These are phyloP conservation scores for Fregetta grallaria DNA, from an alignment of 2,113 vertebrate genomes.

Conservation along the genomic window DNA sequence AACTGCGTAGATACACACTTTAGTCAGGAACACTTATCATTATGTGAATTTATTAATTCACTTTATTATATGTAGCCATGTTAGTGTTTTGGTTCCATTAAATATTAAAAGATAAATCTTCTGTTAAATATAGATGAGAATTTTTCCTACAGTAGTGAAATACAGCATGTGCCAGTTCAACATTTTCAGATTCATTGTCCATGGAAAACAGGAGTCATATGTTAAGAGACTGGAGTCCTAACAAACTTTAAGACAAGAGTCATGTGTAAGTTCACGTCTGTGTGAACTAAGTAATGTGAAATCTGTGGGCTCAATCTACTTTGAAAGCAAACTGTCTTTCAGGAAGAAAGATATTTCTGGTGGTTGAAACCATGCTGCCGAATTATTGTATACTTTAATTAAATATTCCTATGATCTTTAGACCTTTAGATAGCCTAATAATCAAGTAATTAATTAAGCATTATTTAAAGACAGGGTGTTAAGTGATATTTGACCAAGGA, in stretches of 20 bases:
- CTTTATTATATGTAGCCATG: not conserved
- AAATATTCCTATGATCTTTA: no score
- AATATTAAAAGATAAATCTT: not conserved
- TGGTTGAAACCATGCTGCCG: no score
- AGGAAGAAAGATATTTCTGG: not conserved
- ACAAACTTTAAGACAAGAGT: not conserved
- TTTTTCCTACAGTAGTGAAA: not conserved
- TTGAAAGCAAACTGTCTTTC: not conserved
- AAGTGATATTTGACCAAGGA: no score
- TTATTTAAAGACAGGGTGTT: no score
- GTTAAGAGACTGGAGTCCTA: not conserved
- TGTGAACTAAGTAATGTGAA: not conserved
- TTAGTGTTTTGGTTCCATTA: not conserved
- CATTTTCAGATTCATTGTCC: not conserved
- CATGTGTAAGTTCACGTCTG: not conserved
- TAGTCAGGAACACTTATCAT: not conserved
- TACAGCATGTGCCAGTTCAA: not conserved
- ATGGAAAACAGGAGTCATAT: not conserved
- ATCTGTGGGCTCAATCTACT: not conserved
- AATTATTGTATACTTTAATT: no score
- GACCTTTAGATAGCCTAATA: no score
- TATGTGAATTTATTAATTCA: not conserved
- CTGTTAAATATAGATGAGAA: not conserved
- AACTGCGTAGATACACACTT: not conserved
- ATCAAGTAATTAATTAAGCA: no score